Percentiles rank a stretch among this genome's conserved stretches.
Conservation (phyloP, 1,140 invertebrate species). For the Ips nitidus region DNA sequence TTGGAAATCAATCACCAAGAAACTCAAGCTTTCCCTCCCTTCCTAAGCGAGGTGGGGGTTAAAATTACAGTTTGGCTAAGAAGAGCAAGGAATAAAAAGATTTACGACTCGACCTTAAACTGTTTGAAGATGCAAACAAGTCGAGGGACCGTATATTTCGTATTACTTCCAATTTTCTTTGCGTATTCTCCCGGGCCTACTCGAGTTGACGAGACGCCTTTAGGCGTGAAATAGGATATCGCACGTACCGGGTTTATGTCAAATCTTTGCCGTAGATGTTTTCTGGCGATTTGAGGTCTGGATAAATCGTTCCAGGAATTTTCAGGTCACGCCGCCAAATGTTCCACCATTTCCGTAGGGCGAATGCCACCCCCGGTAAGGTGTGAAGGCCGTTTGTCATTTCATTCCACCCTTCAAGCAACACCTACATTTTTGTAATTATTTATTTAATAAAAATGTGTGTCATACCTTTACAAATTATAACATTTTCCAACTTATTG, state of each 20-base stretch:
- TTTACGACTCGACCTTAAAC: constrained; percentile 24
- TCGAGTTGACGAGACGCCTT: constrained; percentile 19
- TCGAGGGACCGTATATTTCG: constrained; percentile 21
- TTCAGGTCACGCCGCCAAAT: constrained; percentile 1
- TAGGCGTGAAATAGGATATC: constrained; percentile 26
- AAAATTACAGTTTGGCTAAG: constrained; percentile 5
- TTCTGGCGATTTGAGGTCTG: not conserved
- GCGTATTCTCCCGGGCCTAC: constrained; percentile 15
- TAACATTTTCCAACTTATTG: too few relatives aligned
- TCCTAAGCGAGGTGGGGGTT: too few relatives aligned
- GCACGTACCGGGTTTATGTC: constrained; percentile 19
- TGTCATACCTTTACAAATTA: too few relatives aligned
- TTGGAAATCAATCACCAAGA: too few relatives aligned
- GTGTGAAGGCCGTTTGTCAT: too few relatives aligned
- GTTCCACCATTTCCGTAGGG: not conserved
- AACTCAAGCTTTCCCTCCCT: too few relatives aligned
- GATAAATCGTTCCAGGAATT: not conserved
- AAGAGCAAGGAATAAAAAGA: constrained; percentile 18
- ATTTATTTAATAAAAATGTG: too few relatives aligned
- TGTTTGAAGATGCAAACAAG: constrained; percentile 25
- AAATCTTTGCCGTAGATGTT: constrained; percentile 12
- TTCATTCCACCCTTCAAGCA: too few relatives aligned
- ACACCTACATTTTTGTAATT: too few relatives aligned
- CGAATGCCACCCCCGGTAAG: not conserved
- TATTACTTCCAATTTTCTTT: constrained; percentile 28